Evolutionary conservation across 2,113 vertebrate genomes (phyloP).

Genomic region (Benitochromis conjunctus): DNA sequence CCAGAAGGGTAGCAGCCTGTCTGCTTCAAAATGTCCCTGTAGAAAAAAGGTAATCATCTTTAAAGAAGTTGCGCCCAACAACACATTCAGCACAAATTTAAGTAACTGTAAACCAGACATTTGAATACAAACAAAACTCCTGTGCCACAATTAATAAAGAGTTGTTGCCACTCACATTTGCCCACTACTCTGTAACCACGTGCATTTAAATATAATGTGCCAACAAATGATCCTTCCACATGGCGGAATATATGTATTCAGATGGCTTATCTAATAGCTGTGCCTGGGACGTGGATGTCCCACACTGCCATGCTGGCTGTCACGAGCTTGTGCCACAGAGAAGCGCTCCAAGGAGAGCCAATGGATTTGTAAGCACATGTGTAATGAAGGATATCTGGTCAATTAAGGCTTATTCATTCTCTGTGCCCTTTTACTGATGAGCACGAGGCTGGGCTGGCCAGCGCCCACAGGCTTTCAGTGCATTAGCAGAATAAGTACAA

Average conservation of each 20-base stretch:
- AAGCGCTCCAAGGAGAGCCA: slow-evolving; percentile 43
- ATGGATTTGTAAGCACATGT: slow-evolving; percentile 57
- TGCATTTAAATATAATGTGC: slow-evolving; percentile 5
- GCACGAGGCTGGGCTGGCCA: slow-evolving; percentile 43
- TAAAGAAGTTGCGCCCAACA: neutral
- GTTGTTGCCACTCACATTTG: neutral
- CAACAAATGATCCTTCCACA: neutral
- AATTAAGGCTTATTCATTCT: slow-evolving; percentile 70
- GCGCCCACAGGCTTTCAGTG: slow-evolving; percentile 60
- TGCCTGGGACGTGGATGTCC: neutral
- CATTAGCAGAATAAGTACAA: slow-evolving; percentile 53
- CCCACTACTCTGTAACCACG: neutral
- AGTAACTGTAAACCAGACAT: slow-evolving; percentile 5
- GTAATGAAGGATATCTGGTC: slow-evolving; percentile 72
- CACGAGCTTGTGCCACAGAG: slow-evolving; percentile 19
- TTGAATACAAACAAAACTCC: slow-evolving; percentile 14
- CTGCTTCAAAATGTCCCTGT: slow-evolving; percentile 33
- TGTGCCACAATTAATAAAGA: neutral
- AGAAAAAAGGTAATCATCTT: neutral
- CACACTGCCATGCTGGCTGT: slow-evolving; percentile 18
- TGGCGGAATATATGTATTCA: neutral
- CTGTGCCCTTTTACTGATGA: slow-evolving; percentile 67
- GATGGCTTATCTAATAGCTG: neutral
- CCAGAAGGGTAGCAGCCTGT: slow-evolving; percentile 38
- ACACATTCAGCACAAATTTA: neutral